Evolutionary conservation across 2,888 invertebrate species (phyloP), one percentile per base, ranked within the genome.

Genomic region (Notodonta ziczac): DNA sequence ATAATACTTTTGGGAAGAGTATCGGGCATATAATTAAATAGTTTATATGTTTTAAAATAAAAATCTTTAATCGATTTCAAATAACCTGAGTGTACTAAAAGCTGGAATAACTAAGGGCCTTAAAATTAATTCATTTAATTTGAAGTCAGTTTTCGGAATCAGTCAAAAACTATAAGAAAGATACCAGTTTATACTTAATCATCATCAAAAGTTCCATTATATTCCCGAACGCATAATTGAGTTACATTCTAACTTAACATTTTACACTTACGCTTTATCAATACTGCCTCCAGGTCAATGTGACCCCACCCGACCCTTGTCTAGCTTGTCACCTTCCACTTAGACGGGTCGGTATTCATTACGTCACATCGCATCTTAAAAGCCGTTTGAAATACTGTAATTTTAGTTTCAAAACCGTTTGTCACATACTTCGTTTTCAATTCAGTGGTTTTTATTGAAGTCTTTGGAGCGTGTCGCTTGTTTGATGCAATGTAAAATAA

Each of bases 311-410:
- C 24, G 56, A 56, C 56, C 56, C 56, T 56, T 44, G 56, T 56
- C 56, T 16, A 5, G 56, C 44, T 56, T 56, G 44, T 56, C 56
- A 56, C 56, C 56, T 56, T 56, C 56, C 44, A 56, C 56, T 44
- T 56, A 56, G 39, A 16, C 14, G 44, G 56, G 56, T 56, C 56
- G 24, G 40, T 42, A n/a, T 24, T 56, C 56, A 55, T 55, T 55
- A 55, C 40, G 40, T 13, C 55, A 40, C 55, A 16, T 39, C 39
- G 40, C 2, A 55, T 55, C 54, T 54, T 54, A 13, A 7, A 6
- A n/a, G 52, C 9, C 32, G 10, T 52, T 16, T 16, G 50, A n/a
- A 32, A 32, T 10, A 7, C 52, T 52, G 5, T 32, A 13, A 52
- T 52, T 52, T 52, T 32, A 52, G 12, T 35, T 52, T 10, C 16